These are phyloP conservation scores for Andricus curvator DNA, from an alignment of 2,888 invertebrate species.

Conservation along the genomic window DNA sequence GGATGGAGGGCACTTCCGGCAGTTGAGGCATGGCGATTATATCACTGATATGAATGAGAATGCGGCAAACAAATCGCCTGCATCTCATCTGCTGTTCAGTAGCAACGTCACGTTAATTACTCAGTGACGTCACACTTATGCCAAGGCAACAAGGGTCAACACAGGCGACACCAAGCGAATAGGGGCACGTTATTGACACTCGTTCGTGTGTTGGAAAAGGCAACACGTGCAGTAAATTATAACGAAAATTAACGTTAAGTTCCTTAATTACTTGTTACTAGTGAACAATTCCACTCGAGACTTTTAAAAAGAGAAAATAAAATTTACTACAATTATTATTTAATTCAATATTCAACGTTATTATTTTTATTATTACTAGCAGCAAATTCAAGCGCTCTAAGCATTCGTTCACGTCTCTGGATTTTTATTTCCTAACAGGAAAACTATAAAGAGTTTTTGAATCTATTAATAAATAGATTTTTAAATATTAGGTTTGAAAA, in stretches of 20 bases:
- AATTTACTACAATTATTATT: neutral
- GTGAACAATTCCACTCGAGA: neutral
- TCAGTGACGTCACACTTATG: slow-evolving; percentile 56
- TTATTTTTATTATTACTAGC: too few relatives aligned
- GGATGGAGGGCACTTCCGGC: slow-evolving; percentile 9
- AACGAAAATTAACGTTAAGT: neutral
- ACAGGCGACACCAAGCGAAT: slow-evolving; percentile 33
- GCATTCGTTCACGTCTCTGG: too few relatives aligned
- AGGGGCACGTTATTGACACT: slow-evolving; percentile 39
- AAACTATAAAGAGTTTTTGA: too few relatives aligned
- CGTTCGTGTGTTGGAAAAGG: slow-evolving; percentile 3
- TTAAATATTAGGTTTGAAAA: too few relatives aligned
- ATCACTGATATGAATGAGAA: slow-evolving; percentile 38
- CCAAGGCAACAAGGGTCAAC: slow-evolving; percentile 55
- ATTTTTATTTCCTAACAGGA: too few relatives aligned
- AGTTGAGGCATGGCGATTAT: slow-evolving; percentile 13
- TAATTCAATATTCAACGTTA: too few relatives aligned
- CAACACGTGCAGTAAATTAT: slow-evolving; percentile 12
- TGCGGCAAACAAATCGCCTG: slow-evolving; percentile 35
- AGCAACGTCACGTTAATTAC: slow-evolving; percentile 55
- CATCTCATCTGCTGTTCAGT: slow-evolving; percentile 32
- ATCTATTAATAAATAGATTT: too few relatives aligned
- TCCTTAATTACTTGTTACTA: neutral
- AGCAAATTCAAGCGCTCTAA: too few relatives aligned
- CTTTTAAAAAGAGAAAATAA: neutral